A percentile compares a stretch with the other conserved stretches of the same genome.
phyloP scores from a whole-genome alignment of 2,888 invertebrate genomes.

The Psylliodes chrysocephalus region DNA sequence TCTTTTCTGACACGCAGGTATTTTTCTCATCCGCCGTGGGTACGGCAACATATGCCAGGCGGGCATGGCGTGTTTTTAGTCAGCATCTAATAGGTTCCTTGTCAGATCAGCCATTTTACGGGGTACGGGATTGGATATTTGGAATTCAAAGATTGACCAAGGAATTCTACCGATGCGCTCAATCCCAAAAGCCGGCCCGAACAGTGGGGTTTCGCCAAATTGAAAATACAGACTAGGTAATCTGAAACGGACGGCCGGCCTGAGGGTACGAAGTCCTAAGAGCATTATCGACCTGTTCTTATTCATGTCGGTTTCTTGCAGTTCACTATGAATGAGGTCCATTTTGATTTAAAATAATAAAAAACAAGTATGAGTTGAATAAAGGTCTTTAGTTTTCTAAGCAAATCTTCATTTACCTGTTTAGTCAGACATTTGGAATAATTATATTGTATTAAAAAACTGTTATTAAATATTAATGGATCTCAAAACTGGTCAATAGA shows the following conservation, averaged over 20 bases:
- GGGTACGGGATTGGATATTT: constrained; percentile 50
- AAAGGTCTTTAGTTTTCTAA: too few relatives aligned
- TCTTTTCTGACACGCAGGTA: constrained; percentile 35
- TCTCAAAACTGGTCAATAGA: too few relatives aligned
- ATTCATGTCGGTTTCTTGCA: too few relatives aligned
- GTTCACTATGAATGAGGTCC: too few relatives aligned
- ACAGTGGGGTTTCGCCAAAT: constrained; percentile 59
- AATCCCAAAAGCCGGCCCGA: constrained; percentile 54
- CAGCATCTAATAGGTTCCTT: constrained; percentile 42
- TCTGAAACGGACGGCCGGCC: constrained; percentile 45
- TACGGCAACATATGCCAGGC: constrained; percentile 42
- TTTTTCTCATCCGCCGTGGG: constrained; percentile 41
- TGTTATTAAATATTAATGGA: too few relatives aligned
- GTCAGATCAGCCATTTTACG: constrained; percentile 51
- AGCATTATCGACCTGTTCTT: constrained; percentile 5
- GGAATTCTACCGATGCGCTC: constrained; percentile 53
- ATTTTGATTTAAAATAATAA: too few relatives aligned
- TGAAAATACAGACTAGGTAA: constrained; percentile 59
- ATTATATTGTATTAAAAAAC: too few relatives aligned
- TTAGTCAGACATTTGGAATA: too few relatives aligned
- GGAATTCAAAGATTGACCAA: constrained; percentile 52
- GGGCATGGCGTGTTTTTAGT: constrained; percentile 43
- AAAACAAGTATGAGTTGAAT: too few relatives aligned
- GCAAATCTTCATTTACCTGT: too few relatives aligned
- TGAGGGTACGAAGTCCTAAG: neutral